A percentile compares a stretch with the other conserved stretches of the same genome.
These are phyloP conservation scores for Zaprionus lachaisei DNA, from an alignment of 1,140 invertebrate species.

Conservation along the genomic window DNA sequence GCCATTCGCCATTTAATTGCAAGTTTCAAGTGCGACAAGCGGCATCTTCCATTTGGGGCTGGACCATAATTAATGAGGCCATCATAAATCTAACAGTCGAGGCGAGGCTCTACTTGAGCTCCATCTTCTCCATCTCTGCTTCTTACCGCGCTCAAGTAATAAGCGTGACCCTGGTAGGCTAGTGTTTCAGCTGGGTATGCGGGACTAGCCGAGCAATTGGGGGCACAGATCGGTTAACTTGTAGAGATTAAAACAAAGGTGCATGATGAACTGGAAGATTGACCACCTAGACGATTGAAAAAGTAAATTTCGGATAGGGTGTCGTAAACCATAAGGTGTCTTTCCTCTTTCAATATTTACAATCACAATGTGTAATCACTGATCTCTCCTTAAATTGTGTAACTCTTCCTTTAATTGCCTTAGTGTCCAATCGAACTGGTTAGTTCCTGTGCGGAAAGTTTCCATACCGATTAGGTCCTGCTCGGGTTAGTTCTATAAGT, in stretches of 20 bases:
- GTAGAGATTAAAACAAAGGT: not conserved
- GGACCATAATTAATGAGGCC: constrained; percentile 73
- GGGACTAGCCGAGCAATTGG: not conserved
- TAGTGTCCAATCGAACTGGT: not conserved
- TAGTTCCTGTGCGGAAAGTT: not conserved
- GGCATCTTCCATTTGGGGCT: constrained; percentile 47
- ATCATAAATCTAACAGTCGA: constrained; percentile 66
- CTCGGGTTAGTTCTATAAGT: no score
- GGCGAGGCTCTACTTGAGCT: constrained; percentile 1
- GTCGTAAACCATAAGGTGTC: no score
- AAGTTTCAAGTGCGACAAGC: constrained; percentile 61
- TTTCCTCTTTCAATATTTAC: no score
- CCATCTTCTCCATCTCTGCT: not conserved
- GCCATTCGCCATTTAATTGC: constrained; percentile 65
- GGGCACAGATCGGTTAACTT: not conserved
- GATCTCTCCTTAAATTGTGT: no score
- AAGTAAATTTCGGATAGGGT: no score
- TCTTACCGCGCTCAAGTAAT: not conserved
- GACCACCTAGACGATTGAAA: no score
- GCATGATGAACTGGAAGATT: no score
- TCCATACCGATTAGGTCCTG: no score
- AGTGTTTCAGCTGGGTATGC: not conserved
- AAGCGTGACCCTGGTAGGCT: not conserved
- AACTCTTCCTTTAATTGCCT: no score
- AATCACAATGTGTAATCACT: no score